Percentiles rank a stretch among this genome's conserved stretches.
Conservation (phyloP, 2,888 invertebrate species). For the Clanis bilineata region DNA sequence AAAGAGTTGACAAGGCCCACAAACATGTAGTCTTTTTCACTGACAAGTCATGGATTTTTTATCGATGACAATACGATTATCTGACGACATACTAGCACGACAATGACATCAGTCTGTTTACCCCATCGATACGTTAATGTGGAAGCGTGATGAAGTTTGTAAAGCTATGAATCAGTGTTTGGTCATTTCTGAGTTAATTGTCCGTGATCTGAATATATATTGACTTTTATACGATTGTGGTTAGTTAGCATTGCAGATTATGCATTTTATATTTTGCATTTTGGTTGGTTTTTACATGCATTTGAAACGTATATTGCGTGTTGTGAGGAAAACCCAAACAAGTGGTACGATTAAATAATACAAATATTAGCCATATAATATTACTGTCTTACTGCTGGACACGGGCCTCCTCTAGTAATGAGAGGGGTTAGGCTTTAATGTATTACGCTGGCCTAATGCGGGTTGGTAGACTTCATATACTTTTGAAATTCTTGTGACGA, state of each 20-base stretch:
- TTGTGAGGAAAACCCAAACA: neutral
- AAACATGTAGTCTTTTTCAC: too few relatives aligned
- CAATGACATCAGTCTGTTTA: neutral
- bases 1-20: too few relatives aligned
- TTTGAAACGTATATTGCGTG: neutral
- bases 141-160: neutral
- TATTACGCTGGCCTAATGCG: too few relatives aligned
- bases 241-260: too few relatives aligned
- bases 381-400: too few relatives aligned
- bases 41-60: neutral
- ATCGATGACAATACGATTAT: neutral
- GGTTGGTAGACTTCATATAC: too few relatives aligned
- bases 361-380: too few relatives aligned
- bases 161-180: slow-evolving; percentile 18
- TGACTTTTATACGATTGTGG: neutral
- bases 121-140: neutral
- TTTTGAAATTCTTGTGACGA: too few relatives aligned
- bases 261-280: neutral
- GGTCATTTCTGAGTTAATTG: slow-evolving; percentile 11
- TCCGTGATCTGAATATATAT: slow-evolving; percentile 6
- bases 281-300: neutral
- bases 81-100: neutral
- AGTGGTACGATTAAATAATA: too few relatives aligned
- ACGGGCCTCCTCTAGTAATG: too few relatives aligned
- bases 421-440: too few relatives aligned